Evolutionary conservation across 2,797 vertebrate genomes (phyloP).

Genomic region (Mionectes olivaceus): DNA sequence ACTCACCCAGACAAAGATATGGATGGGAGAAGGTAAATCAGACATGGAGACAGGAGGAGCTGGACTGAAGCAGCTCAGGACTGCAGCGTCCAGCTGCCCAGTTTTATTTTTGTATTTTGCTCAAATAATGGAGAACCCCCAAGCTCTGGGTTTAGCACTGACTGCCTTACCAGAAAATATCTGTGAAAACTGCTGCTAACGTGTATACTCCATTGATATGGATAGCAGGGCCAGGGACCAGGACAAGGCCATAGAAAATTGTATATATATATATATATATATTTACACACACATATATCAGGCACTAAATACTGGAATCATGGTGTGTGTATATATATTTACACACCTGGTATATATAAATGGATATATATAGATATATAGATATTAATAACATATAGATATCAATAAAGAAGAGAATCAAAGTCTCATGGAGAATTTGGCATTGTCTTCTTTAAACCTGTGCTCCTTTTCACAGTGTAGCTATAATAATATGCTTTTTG

Average conservation of each 20-base stretch:
- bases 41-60: not conserved
- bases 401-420: not conserved
- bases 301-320: not conserved
- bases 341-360: too few species aligned
- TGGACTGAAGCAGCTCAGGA: not conserved
- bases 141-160: not conserved
- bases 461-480: not conserved
- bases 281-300: too few species aligned
- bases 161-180: not conserved
- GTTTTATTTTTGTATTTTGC: not conserved
- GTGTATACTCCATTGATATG: rapidly evolving
- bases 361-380: not conserved
- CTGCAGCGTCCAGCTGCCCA: not conserved
- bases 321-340: too few species aligned
- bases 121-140: not conserved
- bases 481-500: not conserved
- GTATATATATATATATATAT: too few species aligned
- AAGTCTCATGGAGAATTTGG: not conserved
- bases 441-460: not conserved
- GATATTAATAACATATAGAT: not conserved
- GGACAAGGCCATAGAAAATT: not conserved
- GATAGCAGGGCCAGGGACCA: not conserved
- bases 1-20: not conserved
- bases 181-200: not conserved
- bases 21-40: not conserved